phyloP scores from a whole-genome alignment of 2,888 invertebrate species.

The Habrosyne pyritoides region DNA sequence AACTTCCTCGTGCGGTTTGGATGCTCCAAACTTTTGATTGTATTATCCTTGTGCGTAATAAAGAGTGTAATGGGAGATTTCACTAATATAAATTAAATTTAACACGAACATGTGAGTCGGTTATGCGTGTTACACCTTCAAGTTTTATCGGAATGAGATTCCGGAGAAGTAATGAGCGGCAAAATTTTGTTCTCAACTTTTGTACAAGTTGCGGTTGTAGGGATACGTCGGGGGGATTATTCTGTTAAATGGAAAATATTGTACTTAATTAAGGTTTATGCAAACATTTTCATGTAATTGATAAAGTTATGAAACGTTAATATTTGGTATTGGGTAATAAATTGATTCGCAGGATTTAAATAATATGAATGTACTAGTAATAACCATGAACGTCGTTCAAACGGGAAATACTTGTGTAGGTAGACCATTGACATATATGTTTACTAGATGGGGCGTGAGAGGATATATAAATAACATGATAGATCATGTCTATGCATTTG shows the following conservation, averaged over 20 bases:
- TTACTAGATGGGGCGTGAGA: too few relatives aligned
- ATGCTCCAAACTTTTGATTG: neutral
- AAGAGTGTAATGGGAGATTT: conserved; percentile 1
- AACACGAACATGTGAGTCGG: neutral
- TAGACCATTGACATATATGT: too few relatives aligned
- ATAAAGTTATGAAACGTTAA: neutral
- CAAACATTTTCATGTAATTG: neutral
- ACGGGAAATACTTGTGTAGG: too few relatives aligned
- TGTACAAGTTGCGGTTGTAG: neutral
- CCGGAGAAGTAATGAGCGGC: neutral
- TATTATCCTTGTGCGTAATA: neutral
- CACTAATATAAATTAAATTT: conserved; percentile 1
- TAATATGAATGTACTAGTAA: too few relatives aligned
- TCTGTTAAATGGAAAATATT: neutral
- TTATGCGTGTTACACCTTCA: neutral
- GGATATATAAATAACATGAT: too few relatives aligned
- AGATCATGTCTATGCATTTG: too few relatives aligned
- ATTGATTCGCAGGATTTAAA: neutral
- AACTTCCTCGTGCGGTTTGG: conserved; percentile 6
- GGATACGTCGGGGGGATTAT: neutral
- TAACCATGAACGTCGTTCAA: neutral
- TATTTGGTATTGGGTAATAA: neutral
- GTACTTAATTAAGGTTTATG: neutral
- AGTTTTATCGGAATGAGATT: conserved; percentile 1
- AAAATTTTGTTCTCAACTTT: neutral